These are phyloP conservation scores for Fragariocoptes setiger DNA, from an alignment of 1,140 invertebrate genomes.

Conservation along the genomic window DNA sequence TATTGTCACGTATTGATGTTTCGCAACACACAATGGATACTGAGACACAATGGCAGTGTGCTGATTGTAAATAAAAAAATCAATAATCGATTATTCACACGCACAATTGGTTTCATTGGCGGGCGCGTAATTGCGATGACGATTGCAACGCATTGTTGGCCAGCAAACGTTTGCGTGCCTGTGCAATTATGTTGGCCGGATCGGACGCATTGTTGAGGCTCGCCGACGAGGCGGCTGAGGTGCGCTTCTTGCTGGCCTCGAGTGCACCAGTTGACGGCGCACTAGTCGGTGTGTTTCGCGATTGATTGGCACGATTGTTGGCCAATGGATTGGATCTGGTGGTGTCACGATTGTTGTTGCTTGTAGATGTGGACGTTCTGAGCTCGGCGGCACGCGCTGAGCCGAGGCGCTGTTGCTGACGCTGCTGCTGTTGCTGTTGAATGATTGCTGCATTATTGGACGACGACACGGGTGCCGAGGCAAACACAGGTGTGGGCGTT, in stretches of 20 bases:
- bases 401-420: not conserved
- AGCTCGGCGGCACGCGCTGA: not conserved
- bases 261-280: not conserved
- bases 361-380: not conserved
- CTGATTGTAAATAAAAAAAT: no score
- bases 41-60: no score
- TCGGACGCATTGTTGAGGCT: not conserved
- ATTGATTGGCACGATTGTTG: not conserved
- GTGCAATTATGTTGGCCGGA: not conserved
- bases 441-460: not conserved
- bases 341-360: not conserved
- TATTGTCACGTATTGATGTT: no score
- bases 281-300: not conserved
- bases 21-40: no score
- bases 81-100: no score
- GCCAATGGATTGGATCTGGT: not conserved
- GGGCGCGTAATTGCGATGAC: no score
- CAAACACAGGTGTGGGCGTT: not conserved
- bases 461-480: not conserved
- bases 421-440: not conserved
- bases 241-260: not conserved
- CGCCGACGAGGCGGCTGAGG: not conserved
- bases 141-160: not conserved
- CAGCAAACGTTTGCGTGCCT: not conserved
- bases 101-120: no score